These are phyloP conservation scores for Eupithecia centaureata DNA, from an alignment of 2,888 invertebrate genomes.

Conservation along the genomic window DNA sequence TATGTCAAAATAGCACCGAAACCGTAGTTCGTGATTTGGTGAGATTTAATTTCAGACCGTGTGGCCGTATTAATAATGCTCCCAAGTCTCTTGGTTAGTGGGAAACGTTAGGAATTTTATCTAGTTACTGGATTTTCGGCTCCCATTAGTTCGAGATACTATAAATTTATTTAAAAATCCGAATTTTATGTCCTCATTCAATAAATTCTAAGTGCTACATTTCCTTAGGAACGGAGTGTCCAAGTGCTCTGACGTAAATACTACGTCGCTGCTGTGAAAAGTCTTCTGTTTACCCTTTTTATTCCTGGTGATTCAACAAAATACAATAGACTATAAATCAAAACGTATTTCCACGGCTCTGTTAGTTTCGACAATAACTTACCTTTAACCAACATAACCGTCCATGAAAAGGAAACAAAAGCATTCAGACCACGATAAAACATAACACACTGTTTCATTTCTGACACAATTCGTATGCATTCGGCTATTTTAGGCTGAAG, in stretches of 20 bases:
- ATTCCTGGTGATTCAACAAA: too few relatives aligned
- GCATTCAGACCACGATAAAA: background rate
- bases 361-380: background rate
- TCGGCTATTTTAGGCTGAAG: background rate
- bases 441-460: background rate
- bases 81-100: background rate
- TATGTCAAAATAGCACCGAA: background rate
- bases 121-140: constrained; percentile 1
- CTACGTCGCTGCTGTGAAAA: background rate
- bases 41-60: background rate
- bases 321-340: background rate
- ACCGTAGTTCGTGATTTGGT: background rate
- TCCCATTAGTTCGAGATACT: background rate
- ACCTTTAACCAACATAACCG: background rate
- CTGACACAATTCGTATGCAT: background rate
- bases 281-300: background rate
- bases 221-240: background rate
- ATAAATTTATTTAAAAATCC: background rate
- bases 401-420: background rate
- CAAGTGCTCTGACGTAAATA: too few relatives aligned
- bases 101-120: background rate
- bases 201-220: background rate
- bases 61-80: background rate
- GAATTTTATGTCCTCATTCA: background rate
- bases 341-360: background rate